These are phyloP conservation scores for Phataginus tricuspis DNA, from an alignment of 2,797 vertebrate species.

Conservation along the genomic window DNA sequence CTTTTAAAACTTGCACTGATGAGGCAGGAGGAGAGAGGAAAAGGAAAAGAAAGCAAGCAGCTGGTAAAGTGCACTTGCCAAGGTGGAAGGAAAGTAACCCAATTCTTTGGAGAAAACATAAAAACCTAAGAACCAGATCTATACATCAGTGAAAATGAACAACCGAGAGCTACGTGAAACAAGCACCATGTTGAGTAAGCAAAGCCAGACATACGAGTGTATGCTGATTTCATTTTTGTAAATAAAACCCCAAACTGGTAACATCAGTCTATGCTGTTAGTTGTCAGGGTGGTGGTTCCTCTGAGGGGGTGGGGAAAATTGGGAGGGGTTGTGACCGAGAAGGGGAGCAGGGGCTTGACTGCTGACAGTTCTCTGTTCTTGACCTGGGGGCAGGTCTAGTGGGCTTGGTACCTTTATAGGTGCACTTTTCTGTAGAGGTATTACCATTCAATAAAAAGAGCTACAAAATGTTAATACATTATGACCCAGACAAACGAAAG, in stretches of 20 bases:
- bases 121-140: neutral
- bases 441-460: neutral
- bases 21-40: slow-evolving; percentile 20
- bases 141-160: neutral
- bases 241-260: neutral
- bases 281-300: neutral
- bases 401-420: neutral
- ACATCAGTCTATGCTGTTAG: neutral
- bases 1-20: neutral
- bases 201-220: neutral
- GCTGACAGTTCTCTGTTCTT: neutral
- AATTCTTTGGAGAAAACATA: neutral
- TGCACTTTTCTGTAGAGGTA: neutral
- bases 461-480: neutral
- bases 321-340: neutral
- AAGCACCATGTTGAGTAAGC: neutral
- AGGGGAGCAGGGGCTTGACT: neutral
- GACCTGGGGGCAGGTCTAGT: neutral
- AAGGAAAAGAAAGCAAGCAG: neutral
- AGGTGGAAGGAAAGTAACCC: neutral
- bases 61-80: neutral
- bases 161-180: neutral
- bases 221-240: neutral
- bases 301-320: neutral
- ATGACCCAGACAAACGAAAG: slow-evolving; percentile 29